Evolutionary conservation across 2,797 vertebrate genomes (phyloP).

Genomic region (Tokudaia muenninki): DNA sequence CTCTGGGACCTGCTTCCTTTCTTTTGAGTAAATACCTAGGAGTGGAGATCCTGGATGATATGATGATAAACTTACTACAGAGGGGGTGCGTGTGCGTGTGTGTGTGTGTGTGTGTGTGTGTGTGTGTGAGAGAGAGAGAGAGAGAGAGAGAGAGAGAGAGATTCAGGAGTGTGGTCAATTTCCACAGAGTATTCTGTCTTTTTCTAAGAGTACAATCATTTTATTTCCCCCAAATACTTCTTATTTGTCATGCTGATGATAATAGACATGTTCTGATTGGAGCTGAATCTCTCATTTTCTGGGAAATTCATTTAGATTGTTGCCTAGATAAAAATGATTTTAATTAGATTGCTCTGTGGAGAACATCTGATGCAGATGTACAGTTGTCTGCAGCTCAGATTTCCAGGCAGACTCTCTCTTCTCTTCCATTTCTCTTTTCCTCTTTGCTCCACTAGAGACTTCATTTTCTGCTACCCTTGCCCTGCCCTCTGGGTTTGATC

Average conservation of each 20-base stretch:
- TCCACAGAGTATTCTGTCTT: slow-evolving; percentile 8
- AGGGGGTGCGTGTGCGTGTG: neutral
- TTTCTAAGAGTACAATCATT: slow-evolving; percentile 26
- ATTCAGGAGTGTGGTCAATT: slow-evolving; percentile 17
- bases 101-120: neutral
- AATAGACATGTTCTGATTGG: slow-evolving; percentile 50
- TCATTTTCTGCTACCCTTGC: neutral
- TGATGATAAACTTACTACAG: neutral
- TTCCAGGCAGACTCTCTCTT: neutral
- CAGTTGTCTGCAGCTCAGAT: neutral
- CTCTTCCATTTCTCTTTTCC: neutral
- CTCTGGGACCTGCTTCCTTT: neutral
- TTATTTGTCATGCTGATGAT: slow-evolving; percentile 24
- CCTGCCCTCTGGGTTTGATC: neutral
- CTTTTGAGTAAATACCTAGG: neutral
- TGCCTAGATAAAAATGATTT: slow-evolving; percentile 69
- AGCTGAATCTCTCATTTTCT: slow-evolving; percentile 51
- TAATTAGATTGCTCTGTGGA: slow-evolving; percentile 54
- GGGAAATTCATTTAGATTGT: slow-evolving; percentile 67
- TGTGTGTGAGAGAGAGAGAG: neutral
- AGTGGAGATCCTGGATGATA: neutral
- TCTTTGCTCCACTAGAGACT: neutral
- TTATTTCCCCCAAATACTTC: slow-evolving; percentile 52
- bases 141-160: neutral
- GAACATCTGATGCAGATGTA: neutral